phyloP scores from a whole-genome alignment of 2,797 vertebrate species.

The Heteromormyrus szaboi region DNA sequence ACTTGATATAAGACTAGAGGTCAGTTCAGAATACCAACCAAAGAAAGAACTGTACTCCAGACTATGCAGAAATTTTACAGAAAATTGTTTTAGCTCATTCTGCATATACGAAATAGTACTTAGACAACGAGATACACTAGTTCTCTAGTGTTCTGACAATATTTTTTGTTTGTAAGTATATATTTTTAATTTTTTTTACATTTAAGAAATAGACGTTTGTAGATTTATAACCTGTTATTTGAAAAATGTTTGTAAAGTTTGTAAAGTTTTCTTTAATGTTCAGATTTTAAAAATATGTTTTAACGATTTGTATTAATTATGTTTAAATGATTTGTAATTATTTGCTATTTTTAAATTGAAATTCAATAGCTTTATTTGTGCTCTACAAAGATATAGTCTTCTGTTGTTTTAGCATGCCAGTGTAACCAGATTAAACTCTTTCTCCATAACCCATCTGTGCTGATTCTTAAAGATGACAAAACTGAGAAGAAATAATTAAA shows the following conservation, averaged over 20 bases:
- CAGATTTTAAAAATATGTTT: constrained; percentile 7
- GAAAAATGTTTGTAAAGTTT: background rate
- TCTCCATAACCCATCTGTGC: background rate
- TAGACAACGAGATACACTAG: background rate
- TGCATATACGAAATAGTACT: background rate
- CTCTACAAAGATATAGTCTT: background rate
- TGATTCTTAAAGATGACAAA: background rate
- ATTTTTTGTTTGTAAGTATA: background rate
- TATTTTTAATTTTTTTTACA: background rate
- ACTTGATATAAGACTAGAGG: background rate
- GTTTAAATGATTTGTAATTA: background rate
- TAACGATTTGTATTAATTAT: background rate
- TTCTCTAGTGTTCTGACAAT: background rate
- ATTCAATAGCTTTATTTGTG: background rate
- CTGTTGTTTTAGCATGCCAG: background rate
- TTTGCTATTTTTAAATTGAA: background rate
- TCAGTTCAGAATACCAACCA: background rate
- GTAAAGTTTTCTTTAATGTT: background rate
- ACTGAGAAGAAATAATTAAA: background rate
- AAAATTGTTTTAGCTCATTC: background rate
- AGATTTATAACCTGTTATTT: background rate
- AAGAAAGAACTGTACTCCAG: background rate
- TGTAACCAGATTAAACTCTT: background rate
- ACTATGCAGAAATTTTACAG: background rate
- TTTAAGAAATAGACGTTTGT: background rate